Evolutionary conservation across 2,797 vertebrate genomes (phyloP).

Genomic region (Choloepus didactylus): DNA sequence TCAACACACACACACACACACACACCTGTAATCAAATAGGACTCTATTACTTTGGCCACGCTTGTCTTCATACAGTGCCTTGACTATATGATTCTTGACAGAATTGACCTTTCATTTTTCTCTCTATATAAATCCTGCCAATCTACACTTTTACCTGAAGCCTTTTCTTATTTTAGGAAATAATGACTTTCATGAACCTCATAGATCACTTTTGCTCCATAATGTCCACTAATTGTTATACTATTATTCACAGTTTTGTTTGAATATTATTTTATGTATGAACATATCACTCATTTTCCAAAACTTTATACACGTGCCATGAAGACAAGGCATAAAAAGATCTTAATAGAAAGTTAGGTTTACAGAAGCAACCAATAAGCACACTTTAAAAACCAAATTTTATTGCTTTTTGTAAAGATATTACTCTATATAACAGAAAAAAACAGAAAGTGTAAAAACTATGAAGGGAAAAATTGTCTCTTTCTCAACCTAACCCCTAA

Average conservation of each 20-base stretch:
- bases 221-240: background rate
- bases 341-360: background rate
- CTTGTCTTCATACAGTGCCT: background rate
- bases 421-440: background rate
- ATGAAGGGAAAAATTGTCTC: background rate
- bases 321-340: background rate
- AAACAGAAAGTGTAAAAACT: background rate
- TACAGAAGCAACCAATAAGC: background rate
- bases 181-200: background rate
- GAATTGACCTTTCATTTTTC: constrained; percentile 9
- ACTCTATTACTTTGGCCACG: background rate
- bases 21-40: background rate
- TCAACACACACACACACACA: background rate
- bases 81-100: background rate
- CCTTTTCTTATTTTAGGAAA: background rate
- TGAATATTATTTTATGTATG: background rate
- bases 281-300: background rate
- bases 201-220: background rate
- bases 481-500: background rate
- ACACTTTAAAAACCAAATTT: constrained; percentile 1
- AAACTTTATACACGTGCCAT: background rate
- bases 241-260: background rate
- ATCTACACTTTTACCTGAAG: background rate
- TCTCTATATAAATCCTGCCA: background rate
- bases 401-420: background rate